phyloP scores from a whole-genome alignment of 2,113 vertebrate species.

The Python bivittatus region DNA sequence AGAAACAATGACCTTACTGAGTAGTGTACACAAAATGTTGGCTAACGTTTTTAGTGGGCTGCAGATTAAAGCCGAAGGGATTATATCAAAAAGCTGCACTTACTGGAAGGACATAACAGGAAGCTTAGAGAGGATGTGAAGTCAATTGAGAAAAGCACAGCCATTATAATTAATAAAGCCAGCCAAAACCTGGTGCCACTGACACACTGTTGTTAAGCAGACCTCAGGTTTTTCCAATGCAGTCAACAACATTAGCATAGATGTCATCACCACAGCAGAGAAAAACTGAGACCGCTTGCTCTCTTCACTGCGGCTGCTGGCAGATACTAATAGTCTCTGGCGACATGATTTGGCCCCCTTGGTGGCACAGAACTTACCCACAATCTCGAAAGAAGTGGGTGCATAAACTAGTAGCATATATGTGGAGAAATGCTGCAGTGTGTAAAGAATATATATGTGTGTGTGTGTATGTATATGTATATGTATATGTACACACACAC shows the following conservation, averaged over 20 bases:
- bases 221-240: constrained; percentile 25
- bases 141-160: constrained; percentile 40
- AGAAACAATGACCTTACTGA: constrained; percentile 62
- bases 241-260: constrained; percentile 29
- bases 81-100: constrained; percentile 36
- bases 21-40: constrained; percentile 49
- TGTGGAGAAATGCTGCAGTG: background rate
- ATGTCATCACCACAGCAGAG: constrained; percentile 1
- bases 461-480: background rate
- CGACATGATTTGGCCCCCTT: background rate
- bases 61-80: constrained; percentile 56
- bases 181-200: constrained; percentile 28
- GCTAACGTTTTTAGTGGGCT: constrained; percentile 40
- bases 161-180: constrained; percentile 40
- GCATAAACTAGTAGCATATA: background rate
- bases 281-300: constrained; percentile 4
- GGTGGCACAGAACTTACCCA: background rate
- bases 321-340: background rate
- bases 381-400: background rate
- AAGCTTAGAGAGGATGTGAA: constrained; percentile 36
- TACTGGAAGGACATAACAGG: constrained; percentile 34
- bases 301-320: background rate
- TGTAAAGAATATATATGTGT: background rate
- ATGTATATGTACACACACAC: no score
- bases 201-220: background rate